These are phyloP conservation scores for Calameuta filiformis DNA, from an alignment of 2,888 invertebrate genomes.

Conservation along the genomic window DNA sequence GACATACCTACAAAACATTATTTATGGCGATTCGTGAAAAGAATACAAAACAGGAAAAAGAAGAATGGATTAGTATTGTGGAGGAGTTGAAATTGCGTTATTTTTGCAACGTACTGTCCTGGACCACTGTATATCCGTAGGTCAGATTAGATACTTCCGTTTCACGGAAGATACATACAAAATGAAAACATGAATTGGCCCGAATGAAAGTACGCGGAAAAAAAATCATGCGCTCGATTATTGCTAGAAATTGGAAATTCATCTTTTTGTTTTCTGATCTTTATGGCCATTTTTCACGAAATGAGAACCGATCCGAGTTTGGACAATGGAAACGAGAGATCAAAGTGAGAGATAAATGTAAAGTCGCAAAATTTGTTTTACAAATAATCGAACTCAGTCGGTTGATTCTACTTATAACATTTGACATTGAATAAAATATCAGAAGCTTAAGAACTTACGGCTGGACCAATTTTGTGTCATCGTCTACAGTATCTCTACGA, in stretches of 20 bases:
- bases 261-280: neutral
- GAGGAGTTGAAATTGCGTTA: neutral
- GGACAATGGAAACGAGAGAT: neutral
- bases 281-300: neutral
- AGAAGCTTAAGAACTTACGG: neutral
- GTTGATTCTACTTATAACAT: neutral
- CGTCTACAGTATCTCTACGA: neutral
- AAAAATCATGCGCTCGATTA: neutral
- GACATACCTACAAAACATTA: neutral
- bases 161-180: neutral
- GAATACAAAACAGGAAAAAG: neutral
- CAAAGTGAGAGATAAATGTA: neutral
- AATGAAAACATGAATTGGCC: neutral
- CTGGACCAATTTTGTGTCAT: neutral
- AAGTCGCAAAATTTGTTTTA: neutral
- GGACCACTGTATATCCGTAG: neutral
- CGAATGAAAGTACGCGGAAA: neutral
- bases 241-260: neutral
- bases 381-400: neutral
- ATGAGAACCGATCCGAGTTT: neutral
- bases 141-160: neutral
- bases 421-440: neutral
- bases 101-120: neutral
- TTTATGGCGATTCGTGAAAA: neutral
- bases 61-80: neutral